Evolutionary conservation across 2,888 invertebrate genomes (phyloP), one percentile per base, ranked within the genome.

Genomic region (Ennomos fuscantarius): DNA sequence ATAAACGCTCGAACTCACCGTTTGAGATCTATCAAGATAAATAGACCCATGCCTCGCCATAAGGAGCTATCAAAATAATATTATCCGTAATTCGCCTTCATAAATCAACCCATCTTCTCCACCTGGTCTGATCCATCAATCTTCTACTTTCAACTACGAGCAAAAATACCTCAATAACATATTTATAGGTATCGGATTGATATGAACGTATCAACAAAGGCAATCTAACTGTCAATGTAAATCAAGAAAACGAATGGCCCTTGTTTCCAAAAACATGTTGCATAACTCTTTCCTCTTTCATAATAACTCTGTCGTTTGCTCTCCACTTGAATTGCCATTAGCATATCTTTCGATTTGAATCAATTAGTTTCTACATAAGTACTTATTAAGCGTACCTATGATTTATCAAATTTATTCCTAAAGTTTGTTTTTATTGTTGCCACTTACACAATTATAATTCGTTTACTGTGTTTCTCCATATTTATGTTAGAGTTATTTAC

Each of bases 31-130:
- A 48, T 34, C n/a, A 31, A n/a, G 55, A 48, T 15, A 31, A 36
- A 54, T 47, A 37, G 44, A 24, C 24, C 10, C 13, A 1, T 9
- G 6, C 36, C 53, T 55, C 39, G 58, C 51, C 62, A 53, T 42
- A 10, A 31, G 32, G 55, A 60, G 50, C 51, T 50, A 62, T 62
- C 60, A 43, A 57, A 56, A 40, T 53, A 46, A 53, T 53, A 60
- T 57, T 46, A 55, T 42, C 43, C 42, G n/a, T 40, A 44, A 47
- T 52, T 49, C 44, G 12, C 34, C 13, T 31, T 45, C 35, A 40
- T 9, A 41, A 48, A 24, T 43, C 44, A 33, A 9, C 11, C 33
- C 47, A 55, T 55, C 49, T 39, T 13, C 31, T 24, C 48, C 55
- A 55, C 44, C 55, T 55, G 37, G 9, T 35, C 33, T 12, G 9